phyloP scores from a whole-genome alignment of 1,140 invertebrate genomes.

The Matsumurasca onukii region DNA sequence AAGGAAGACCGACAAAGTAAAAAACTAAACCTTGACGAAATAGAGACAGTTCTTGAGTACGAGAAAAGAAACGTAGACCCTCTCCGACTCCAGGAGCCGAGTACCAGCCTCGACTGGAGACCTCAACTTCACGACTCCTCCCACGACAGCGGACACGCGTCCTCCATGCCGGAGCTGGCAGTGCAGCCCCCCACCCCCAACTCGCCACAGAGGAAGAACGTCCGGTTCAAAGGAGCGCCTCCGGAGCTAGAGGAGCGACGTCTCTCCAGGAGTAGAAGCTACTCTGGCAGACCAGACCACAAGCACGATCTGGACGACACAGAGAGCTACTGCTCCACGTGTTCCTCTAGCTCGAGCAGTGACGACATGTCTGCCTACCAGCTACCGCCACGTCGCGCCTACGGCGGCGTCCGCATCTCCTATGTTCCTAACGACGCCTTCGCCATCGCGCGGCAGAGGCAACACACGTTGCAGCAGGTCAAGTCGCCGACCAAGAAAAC shows the following conservation, averaged over 20 bases:
- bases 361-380: slow-evolving; percentile 82
- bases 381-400: slow-evolving; percentile 74
- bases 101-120: slow-evolving; percentile 51
- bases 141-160: slow-evolving; percentile 51
- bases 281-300: slow-evolving; percentile 37
- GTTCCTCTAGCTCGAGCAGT: slow-evolving; percentile 79
- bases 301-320: slow-evolving; percentile 59
- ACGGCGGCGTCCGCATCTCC: slow-evolving; percentile 82
- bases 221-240: slow-evolving; percentile 33
- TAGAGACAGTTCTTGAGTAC: not conserved
- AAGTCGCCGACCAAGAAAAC: slow-evolving; percentile 45
- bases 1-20: not conserved
- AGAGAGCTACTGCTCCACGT: slow-evolving; percentile 81
- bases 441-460: slow-evolving; percentile 49
- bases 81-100: slow-evolving; percentile 55
- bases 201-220: slow-evolving; percentile 32
- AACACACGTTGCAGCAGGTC: slow-evolving; percentile 9
- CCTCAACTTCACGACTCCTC: slow-evolving; percentile 43
- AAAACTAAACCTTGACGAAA: slow-evolving; percentile 15
- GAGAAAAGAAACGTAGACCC: slow-evolving; percentile 47
- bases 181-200: slow-evolving; percentile 39
- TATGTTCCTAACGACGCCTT: slow-evolving; percentile 88
- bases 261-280: slow-evolving; percentile 29
- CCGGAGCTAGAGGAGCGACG: slow-evolving; percentile 30
- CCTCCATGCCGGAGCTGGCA: slow-evolving; percentile 66